Percentiles rank a stretch among this genome's conserved stretches.
phyloP scores from a whole-genome alignment of 1,140 invertebrate species.

The Oedothorax gibbosus region DNA sequence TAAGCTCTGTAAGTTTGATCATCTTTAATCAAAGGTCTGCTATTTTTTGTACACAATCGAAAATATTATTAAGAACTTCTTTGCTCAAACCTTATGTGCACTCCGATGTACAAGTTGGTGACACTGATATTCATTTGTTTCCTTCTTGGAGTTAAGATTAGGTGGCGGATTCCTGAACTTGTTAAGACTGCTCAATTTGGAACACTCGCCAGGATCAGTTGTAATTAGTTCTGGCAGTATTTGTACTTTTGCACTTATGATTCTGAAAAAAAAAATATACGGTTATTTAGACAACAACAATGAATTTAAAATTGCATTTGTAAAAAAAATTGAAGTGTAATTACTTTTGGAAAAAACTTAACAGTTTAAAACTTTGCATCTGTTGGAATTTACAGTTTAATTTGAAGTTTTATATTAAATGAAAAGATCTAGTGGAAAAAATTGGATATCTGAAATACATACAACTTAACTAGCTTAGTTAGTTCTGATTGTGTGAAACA shows the following conservation, averaged over 20 bases:
- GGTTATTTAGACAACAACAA: not conserved
- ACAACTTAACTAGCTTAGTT: too few relatives aligned
- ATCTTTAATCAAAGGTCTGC: too few relatives aligned
- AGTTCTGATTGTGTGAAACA: too few relatives aligned
- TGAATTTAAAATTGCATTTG: not conserved
- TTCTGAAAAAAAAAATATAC: constrained; percentile 63
- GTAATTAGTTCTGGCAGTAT: constrained; percentile 77
- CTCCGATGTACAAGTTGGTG: constrained; percentile 3
- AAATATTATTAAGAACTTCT: too few relatives aligned
- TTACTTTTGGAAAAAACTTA: not conserved
- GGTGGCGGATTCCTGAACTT: constrained; percentile 62
- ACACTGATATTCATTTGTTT: constrained; percentile 2
- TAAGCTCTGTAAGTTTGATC: too few relatives aligned
- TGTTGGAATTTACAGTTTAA: too few relatives aligned
- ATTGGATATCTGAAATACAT: too few relatives aligned
- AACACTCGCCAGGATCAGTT: constrained; percentile 70
- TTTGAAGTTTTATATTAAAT: too few relatives aligned
- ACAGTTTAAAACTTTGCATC: not conserved
- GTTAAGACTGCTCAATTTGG: constrained; percentile 69
- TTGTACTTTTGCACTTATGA: constrained; percentile 73
- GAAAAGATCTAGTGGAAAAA: too few relatives aligned
- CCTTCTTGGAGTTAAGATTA: not conserved
- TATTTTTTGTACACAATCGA: too few relatives aligned
- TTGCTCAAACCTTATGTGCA: constrained; percentile 23
- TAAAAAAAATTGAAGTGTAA: not conserved